A percentile compares a stretch with the other conserved stretches of the same genome.
Evolutionary conservation across 2,888 invertebrate species (phyloP).

Genomic region (Neoaliturus tenellus): DNA sequence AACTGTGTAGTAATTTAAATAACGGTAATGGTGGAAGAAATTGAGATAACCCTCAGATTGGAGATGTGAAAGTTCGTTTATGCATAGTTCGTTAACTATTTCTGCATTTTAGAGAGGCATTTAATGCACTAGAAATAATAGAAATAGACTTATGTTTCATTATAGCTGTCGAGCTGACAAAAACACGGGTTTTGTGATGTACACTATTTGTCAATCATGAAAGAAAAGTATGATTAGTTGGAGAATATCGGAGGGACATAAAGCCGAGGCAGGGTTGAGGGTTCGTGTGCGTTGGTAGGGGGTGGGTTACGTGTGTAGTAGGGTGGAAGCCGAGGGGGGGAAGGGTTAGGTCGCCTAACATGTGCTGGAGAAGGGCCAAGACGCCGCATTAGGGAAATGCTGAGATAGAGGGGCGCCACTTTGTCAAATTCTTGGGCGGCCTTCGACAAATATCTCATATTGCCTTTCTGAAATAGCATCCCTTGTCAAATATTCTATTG

Average conservation of each 20-base stretch:
- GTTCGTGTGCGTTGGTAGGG: background rate
- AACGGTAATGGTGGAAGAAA: too few relatives aligned
- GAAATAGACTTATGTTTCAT: too few relatives aligned
- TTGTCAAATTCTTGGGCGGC: slow-evolving; percentile 35
- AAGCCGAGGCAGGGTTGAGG: background rate
- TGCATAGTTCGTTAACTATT: too few relatives aligned
- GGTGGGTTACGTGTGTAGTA: background rate
- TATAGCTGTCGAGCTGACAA: too few relatives aligned
- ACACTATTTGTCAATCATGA: background rate
- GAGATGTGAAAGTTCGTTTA: too few relatives aligned
- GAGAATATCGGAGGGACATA: background rate
- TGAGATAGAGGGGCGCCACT: slow-evolving; percentile 17
- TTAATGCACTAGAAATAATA: too few relatives aligned
- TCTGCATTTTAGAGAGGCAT: too few relatives aligned
- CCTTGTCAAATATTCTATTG: slow-evolving; percentile 33
- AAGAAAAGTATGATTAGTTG: background rate
- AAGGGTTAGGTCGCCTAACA: slow-evolving; percentile 17
- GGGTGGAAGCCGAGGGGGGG: too few relatives aligned
- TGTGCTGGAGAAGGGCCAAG: slow-evolving; percentile 15
- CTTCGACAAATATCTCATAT: slow-evolving; percentile 29
- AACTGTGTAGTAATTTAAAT: too few relatives aligned
- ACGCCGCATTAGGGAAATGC: slow-evolving; percentile 41
- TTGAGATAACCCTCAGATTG: too few relatives aligned
- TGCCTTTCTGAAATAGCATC: slow-evolving; percentile 28
- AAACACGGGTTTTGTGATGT: too few relatives aligned